Evolutionary conservation across 2,113 vertebrate species (phyloP), one percentile per base, ranked within the genome.

Genomic region (Cisticola juncidis): DNA sequence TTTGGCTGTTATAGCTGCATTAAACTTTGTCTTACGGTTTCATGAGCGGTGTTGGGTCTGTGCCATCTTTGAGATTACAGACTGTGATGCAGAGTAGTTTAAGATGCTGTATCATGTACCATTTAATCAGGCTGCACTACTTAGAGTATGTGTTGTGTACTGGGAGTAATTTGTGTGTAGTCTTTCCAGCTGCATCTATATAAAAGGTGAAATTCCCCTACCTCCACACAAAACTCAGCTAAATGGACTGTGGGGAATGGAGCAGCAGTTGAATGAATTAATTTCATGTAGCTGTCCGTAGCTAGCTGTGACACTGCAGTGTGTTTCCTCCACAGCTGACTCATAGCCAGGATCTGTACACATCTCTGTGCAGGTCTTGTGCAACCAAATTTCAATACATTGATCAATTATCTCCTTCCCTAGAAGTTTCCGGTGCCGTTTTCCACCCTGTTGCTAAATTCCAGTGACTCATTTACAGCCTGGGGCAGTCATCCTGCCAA

Each of bases 181-280:
- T 71, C 79, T 92, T 96, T 95, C 87, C 94, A 95, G 90, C 84
- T 97, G 94, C 79, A 90, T 96, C 87, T 82, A 25, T 83, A 86
- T 88, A 91, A 92, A 86, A 96, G 85, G 94, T 97, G 95, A 96
- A 96, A 97, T 96, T 97, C 94, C 95, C 95, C 57, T 86, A 86
- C n/a, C 88, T 81, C 94, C 0, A 1, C 50, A 45, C 38, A 51
- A 90, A 94, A 96, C 71, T 95, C 92, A 92, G 88, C 82, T 96
- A 96, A 96, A 93, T 78, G 96, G 85, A 35, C 95, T 96, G 90
- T 45, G 56, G 95, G 93, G 93, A 96, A 31, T 4, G 3, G 51
- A 95, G 81, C 90, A 94, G 96, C 82, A 90, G 90, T 82, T 71
- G 79, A 94, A 91, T 51, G 90, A 95, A 92, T 97, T 96, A 96